Evolutionary conservation across 2,113 vertebrate genomes (phyloP).

Genomic region (Atlantisia rogersi): DNA sequence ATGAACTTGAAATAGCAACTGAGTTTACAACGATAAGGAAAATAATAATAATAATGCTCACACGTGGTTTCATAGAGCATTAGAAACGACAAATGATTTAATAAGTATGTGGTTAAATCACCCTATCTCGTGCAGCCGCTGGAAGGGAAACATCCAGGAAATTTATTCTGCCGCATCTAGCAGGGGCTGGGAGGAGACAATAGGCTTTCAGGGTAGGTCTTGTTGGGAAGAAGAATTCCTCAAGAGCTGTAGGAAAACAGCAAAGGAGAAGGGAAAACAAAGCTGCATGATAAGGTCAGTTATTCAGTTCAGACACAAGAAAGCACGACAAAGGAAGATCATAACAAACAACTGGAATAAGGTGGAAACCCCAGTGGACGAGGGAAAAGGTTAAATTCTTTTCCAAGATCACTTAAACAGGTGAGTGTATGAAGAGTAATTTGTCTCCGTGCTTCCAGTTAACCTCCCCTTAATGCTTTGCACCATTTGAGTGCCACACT

Average conservation of each 20-base stretch:
- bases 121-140: background rate
- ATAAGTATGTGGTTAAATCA: background rate
- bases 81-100: conserved; percentile 11
- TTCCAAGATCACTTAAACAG: background rate
- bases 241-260: background rate
- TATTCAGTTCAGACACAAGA: background rate
- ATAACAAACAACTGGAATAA: background rate
- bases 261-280: background rate
- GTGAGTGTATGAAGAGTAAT: background rate
- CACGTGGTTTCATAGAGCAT: background rate
- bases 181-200: background rate
- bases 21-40: conserved; percentile 47
- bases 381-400: background rate
- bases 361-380: background rate
- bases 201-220: background rate
- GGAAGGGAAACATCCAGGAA: background rate
- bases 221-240: background rate
- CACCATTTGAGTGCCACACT: conserved; percentile 67
- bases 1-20: conserved; percentile 60
- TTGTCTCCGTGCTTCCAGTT: conserved; percentile 4
- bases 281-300: background rate
- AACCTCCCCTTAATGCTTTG: conserved; percentile 61
- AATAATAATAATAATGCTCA: conserved; percentile 43
- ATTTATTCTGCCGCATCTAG: conserved; percentile 1
- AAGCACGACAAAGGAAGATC: background rate